Conservation (phyloP, 30 jellyfish, hydroid and myxozoan genomes). For the Cassiopea xamachana region DNA sequence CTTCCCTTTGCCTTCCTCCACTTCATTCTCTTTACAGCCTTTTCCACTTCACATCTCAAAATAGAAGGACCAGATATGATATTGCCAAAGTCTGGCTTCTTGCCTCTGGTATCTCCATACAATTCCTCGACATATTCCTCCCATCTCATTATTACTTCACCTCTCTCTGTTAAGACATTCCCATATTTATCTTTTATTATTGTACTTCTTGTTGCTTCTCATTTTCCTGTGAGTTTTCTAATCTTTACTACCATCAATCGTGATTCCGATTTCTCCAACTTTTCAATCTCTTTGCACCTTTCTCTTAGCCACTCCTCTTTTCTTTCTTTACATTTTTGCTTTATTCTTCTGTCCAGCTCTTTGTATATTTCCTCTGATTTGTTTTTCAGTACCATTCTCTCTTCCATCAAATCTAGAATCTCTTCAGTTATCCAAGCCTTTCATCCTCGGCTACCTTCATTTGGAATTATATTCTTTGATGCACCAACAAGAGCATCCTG, state of each 20-base stretch:
- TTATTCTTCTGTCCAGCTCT: conserved; percentile 33
- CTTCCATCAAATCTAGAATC: conserved; percentile 33
- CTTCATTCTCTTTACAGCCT: not conserved
- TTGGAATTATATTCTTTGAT: not conserved
- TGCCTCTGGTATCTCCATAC: conserved; percentile 2
- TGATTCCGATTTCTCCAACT: too few relatives aligned
- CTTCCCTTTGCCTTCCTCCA: conserved; percentile 28
- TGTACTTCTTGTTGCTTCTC: too few relatives aligned
- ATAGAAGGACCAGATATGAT: not conserved
- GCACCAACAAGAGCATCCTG: not conserved
- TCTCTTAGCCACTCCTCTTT: conserved; percentile 10
- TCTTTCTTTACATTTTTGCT: conserved; percentile 5
- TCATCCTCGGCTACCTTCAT: not conserved
- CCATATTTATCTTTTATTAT: too few relatives aligned
- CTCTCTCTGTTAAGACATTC: too few relatives aligned
- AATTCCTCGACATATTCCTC: not conserved
- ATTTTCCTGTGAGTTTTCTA: too few relatives aligned
- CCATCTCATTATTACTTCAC: too few relatives aligned
- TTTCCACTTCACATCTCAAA: conserved; percentile 15
- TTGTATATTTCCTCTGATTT: conserved; percentile 8
- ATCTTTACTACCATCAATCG: too few relatives aligned
- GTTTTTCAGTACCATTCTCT: conserved; percentile 11
- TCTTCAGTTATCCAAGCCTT: conserved; percentile 33
- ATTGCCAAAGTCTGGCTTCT: not conserved
- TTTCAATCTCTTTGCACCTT: conserved; percentile 3